Conservation (phyloP, 2,888 invertebrate species). For the Corythucha ciliata region DNA sequence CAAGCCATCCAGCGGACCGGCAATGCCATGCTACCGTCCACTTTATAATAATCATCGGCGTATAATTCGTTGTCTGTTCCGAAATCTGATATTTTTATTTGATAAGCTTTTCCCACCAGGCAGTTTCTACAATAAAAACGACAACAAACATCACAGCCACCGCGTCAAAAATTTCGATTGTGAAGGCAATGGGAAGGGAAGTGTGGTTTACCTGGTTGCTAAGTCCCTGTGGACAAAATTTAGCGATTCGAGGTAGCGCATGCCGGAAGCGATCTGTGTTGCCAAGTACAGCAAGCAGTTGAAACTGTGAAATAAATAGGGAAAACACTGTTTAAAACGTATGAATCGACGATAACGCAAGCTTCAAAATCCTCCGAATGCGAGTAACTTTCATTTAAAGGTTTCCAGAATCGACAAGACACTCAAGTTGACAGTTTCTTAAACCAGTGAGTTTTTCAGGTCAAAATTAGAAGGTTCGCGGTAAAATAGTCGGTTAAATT, state of each 20-base stretch:
- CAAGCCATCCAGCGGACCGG: constrained; percentile 87
- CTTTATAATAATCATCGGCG: constrained; percentile 69
- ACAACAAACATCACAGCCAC: constrained; percentile 1
- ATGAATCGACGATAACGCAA: neutral
- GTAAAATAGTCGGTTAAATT: too few relatives aligned
- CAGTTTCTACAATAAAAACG: constrained; percentile 57
- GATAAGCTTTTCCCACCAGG: constrained; percentile 70
- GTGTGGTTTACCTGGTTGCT: constrained; percentile 55
- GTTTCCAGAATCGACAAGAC: neutral
- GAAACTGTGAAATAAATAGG: constrained; percentile 47
- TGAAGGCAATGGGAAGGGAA: neutral
- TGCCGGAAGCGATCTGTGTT: constrained; percentile 77
- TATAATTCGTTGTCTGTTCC: constrained; percentile 75
- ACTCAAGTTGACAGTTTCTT: neutral
- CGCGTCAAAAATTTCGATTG: neutral
- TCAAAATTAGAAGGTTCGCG: too few relatives aligned
- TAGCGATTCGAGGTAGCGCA: constrained; percentile 78
- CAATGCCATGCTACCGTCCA: constrained; percentile 65
- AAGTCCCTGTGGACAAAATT: constrained; percentile 86
- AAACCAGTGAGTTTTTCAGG: too few relatives aligned
- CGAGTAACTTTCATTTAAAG: neutral
- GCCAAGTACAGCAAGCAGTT: constrained; percentile 71
- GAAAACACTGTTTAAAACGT: too few relatives aligned
- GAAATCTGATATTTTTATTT: constrained; percentile 75
- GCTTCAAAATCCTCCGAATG: neutral